phyloP scores from a whole-genome alignment of 2,797 vertebrate species.

The Champsocephalus esox region DNA sequence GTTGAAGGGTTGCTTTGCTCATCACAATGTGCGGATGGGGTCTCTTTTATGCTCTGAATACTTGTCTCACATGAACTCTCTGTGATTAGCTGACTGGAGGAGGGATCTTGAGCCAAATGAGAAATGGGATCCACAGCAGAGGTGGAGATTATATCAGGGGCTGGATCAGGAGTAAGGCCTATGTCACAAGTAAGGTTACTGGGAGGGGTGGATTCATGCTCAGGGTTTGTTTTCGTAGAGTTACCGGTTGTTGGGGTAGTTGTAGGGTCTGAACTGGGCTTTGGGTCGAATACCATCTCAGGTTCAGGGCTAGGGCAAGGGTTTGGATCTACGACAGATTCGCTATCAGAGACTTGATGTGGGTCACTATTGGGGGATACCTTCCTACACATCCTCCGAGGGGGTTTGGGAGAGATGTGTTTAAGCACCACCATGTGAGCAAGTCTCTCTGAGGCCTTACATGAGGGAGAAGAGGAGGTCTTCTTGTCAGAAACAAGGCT shows the following conservation, averaged over 20 bases:
- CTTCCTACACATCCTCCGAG: constrained; percentile 87
- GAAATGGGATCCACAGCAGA: constrained; percentile 30
- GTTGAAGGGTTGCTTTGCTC: constrained; percentile 39
- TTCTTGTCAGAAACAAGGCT: constrained; percentile 80
- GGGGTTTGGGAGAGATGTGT: constrained; percentile 87
- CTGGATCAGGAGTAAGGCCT: constrained; percentile 43
- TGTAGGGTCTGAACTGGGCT: constrained; percentile 50
- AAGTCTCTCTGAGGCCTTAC: constrained; percentile 81
- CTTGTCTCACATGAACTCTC: constrained; percentile 41
- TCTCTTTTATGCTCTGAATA: constrained; percentile 39
- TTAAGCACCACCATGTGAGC: constrained; percentile 88
- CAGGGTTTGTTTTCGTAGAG: constrained; percentile 14
- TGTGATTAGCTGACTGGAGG: constrained; percentile 33
- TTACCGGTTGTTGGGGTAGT: not conserved
- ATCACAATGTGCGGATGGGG: constrained; percentile 12
- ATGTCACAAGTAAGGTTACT: constrained; percentile 29
- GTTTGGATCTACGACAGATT: constrained; percentile 50
- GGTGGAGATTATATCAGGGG: constrained; percentile 34
- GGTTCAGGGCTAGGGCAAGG: constrained; percentile 44
- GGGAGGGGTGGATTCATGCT: constrained; percentile 35
- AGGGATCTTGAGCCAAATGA: constrained; percentile 58
- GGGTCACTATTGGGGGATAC: constrained; percentile 51
- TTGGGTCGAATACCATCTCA: constrained; percentile 52
- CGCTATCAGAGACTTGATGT: constrained; percentile 56
- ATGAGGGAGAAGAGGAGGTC: constrained; percentile 73